Percentiles rank a stretch among this genome's conserved stretches.
These are phyloP conservation scores for Rhipidura dahli DNA, from an alignment of 2,113 vertebrate genomes.

Conservation along the genomic window DNA sequence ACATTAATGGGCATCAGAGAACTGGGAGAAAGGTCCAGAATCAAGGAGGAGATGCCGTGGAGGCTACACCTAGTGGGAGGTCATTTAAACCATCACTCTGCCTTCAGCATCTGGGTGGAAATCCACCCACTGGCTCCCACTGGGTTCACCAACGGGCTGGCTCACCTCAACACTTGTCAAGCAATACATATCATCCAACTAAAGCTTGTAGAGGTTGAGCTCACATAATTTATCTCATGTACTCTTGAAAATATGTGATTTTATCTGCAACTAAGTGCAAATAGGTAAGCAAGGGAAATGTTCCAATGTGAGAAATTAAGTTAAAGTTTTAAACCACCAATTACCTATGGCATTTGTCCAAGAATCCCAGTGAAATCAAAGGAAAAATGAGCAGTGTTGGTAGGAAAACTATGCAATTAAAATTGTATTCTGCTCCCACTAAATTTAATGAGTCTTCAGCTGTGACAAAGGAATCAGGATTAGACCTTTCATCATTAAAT, in stretches of 20 bases:
- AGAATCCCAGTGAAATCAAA: neutral
- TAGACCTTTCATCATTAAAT: constrained; percentile 31
- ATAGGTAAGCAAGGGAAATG: neutral
- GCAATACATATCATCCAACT: neutral
- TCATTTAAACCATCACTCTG: no score
- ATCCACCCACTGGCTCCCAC: no score
- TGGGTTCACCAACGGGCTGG: no score
- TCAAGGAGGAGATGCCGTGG: no score
- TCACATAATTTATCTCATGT: neutral
- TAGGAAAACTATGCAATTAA: constrained; percentile 1
- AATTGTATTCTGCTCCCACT: neutral
- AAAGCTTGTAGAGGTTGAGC: neutral
- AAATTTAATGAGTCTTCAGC: neutral
- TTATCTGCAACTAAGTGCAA: neutral
- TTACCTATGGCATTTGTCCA: neutral
- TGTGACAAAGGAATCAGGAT: constrained; percentile 6
- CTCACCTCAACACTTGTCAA: no score
- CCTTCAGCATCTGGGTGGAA: no score
- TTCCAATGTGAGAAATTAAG: neutral
- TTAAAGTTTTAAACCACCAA: neutral
- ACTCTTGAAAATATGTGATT: neutral
- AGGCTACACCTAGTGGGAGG: no score
- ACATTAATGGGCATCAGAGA: no score
- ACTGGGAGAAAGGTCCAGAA: no score
- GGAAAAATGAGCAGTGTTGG: neutral